These are phyloP conservation scores for Dinothrombium tinctorium DNA, from an alignment of 1,140 invertebrate genomes.

Conservation along the genomic window DNA sequence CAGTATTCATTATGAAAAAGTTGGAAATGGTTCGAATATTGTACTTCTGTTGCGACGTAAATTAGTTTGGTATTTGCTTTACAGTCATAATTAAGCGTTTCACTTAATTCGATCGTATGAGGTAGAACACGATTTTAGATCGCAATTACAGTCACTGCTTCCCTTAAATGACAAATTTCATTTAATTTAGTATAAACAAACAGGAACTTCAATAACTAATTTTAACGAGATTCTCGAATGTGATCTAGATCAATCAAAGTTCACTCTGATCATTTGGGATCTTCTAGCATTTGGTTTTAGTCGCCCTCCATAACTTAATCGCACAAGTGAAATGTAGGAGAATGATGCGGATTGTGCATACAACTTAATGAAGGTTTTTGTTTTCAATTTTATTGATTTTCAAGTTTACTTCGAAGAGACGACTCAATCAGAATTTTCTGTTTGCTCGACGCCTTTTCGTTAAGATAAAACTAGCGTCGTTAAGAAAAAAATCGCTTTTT, in stretches of 20 bases:
- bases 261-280: conserved; percentile 48
- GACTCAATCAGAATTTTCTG: conserved; percentile 15
- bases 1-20: conserved; percentile 42
- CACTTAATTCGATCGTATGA: too few relatives aligned
- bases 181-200: too few relatives aligned
- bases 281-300: conserved; percentile 66
- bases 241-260: conserved; percentile 20
- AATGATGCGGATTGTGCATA: conserved; percentile 44
- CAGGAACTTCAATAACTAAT: too few relatives aligned
- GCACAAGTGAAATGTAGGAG: conserved; percentile 39
- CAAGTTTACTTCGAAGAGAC: conserved; percentile 19
- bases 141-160: too few relatives aligned
- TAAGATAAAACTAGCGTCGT: too few relatives aligned
- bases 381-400: conserved; percentile 20
- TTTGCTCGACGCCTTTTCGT: background rate
- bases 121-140: too few relatives aligned
- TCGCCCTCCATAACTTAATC: conserved; percentile 44
- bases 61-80: conserved; percentile 26
- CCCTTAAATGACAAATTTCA: too few relatives aligned
- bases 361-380: conserved; percentile 49
- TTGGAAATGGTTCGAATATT: conserved; percentile 38
- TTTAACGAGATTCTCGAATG: too few relatives aligned
- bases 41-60: conserved; percentile 49
- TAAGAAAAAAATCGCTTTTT: background rate
- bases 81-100: too few relatives aligned